Percentiles rank a stretch among this genome's conserved stretches.
Evolutionary conservation across 2,888 invertebrate genomes (phyloP).

Genomic region (Vanessa cardui): DNA sequence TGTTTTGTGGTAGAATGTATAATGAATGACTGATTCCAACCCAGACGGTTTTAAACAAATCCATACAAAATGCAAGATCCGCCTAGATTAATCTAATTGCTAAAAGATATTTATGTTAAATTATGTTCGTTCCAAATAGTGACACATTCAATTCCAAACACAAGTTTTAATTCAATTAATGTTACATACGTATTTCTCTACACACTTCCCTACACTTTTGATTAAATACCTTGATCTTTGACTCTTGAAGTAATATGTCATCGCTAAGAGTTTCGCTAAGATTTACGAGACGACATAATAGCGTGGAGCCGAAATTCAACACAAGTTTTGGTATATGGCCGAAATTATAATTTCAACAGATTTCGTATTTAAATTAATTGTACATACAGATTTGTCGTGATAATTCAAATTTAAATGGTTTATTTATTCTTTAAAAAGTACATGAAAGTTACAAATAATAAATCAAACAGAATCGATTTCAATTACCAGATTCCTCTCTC

Average conservation of each 20-base stretch:
- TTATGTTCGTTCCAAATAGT: no score
- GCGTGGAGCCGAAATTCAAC: constrained; percentile 8
- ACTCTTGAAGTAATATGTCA: constrained; percentile 22
- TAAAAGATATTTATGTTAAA: no score
- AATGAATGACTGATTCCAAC: no score
- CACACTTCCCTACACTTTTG: not conserved
- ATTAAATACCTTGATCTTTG: constrained; percentile 18
- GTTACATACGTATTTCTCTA: not conserved
- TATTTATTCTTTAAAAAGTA: not conserved
- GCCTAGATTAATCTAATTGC: no score
- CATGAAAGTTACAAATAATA: no score
- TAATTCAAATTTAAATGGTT: not conserved
- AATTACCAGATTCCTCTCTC: no score
- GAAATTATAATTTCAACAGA: constrained; percentile 11
- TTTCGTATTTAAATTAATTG: constrained; percentile 4
- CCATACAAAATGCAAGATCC: no score
- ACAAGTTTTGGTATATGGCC: constrained; percentile 12
- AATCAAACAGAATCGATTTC: no score
- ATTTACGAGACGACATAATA: constrained; percentile 27
- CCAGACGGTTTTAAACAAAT: no score
- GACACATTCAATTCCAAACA: not conserved
- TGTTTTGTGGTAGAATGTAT: no score
- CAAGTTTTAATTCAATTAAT: not conserved
- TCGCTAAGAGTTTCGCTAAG: constrained; percentile 22
- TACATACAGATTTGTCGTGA: not conserved